These are phyloP conservation scores for Numida meleagris DNA, from an alignment of 2,113 vertebrate genomes.

Conservation along the genomic window DNA sequence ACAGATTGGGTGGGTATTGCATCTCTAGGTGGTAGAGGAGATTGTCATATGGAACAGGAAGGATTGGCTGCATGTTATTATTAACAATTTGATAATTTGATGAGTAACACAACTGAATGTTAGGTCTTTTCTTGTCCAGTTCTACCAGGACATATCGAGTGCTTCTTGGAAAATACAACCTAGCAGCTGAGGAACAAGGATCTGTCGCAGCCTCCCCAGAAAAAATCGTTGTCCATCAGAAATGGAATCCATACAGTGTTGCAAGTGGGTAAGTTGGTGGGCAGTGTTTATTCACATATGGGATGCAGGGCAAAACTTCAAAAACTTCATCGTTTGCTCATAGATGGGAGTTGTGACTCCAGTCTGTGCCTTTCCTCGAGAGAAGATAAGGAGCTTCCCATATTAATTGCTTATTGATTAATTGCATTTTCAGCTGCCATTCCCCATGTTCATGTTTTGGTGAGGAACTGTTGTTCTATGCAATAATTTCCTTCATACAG, in stretches of 20 bases:
- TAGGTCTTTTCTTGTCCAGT: not conserved
- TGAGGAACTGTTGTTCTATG: not conserved
- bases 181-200: conserved; percentile 68
- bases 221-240: conserved; percentile 78
- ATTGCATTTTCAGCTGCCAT: not conserved
- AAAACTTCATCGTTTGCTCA: not conserved
- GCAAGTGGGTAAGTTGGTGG: conserved; percentile 57
- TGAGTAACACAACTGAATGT: not conserved
- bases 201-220: conserved; percentile 62
- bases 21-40: not conserved
- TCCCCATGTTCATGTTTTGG: not conserved
- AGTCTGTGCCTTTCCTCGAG: not conserved
- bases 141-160: conserved; percentile 76
- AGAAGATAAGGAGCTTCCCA: not conserved
- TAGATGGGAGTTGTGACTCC: not conserved
- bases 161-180: conserved; percentile 82
- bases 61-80: not conserved
- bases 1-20: not conserved
- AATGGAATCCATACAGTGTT: conserved; percentile 70
- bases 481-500: not conserved
- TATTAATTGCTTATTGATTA: not conserved
- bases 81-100: not conserved
- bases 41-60: not conserved
- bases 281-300: not conserved
- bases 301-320: not conserved